Evolutionary conservation across 2,113 vertebrate genomes (phyloP).

Genomic region (Dromaius novaehollandiae): DNA sequence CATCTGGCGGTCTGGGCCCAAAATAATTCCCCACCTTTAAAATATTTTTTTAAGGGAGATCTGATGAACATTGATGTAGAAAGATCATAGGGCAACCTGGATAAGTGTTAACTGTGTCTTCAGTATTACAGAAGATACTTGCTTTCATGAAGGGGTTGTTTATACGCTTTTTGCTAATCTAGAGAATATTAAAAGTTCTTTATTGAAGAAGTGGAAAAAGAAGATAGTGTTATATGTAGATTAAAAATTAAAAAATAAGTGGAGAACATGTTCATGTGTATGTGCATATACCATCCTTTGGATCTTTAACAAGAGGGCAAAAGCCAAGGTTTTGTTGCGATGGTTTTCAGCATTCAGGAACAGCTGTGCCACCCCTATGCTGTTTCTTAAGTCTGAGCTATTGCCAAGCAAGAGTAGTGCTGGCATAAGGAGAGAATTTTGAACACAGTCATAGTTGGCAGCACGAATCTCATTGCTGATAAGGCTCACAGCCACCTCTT

Average conservation of each 20-base stretch:
- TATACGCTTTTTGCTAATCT: background rate
- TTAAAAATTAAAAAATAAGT: background rate
- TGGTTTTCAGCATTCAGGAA: background rate
- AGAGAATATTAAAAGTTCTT: background rate
- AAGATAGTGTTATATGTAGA: background rate
- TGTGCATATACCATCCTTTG: background rate
- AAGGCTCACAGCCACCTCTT: background rate
- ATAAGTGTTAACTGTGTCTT: background rate
- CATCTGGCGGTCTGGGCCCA: background rate
- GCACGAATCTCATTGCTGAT: background rate
- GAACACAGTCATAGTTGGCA: background rate
- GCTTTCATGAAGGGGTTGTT: background rate
- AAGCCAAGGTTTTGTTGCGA: background rate
- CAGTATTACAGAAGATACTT: background rate
- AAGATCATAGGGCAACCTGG: background rate
- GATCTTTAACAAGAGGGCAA: background rate
- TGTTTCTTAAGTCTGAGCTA: background rate
- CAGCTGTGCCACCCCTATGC: background rate
- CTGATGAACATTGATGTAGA: background rate
- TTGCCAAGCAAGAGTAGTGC: background rate
- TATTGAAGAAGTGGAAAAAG: background rate
- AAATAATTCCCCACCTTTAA: background rate
- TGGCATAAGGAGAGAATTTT: background rate
- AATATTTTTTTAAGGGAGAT: background rate
- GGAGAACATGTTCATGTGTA: rapidly evolving